Conservation (phyloP, 2,113 vertebrate species). For the Bombycilla garrulus region DNA sequence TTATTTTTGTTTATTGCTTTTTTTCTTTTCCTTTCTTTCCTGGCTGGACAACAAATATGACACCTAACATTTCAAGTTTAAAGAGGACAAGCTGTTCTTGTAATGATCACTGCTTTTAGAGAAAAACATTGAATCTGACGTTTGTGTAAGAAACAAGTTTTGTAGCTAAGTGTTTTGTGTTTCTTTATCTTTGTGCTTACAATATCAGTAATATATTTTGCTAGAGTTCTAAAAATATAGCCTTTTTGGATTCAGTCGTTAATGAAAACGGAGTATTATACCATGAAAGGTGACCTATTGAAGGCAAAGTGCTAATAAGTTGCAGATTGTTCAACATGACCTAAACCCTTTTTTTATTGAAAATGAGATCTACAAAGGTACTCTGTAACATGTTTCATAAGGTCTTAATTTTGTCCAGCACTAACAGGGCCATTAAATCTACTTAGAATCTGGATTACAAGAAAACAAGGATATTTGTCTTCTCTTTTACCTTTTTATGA, state of each 20-base stretch:
- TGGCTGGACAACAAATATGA: not conserved
- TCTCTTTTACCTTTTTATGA: not conserved
- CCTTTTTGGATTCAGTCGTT: not conserved
- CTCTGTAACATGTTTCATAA: constrained; percentile 59
- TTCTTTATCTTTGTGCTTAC: not conserved
- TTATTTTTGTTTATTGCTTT: not conserved
- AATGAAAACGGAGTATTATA: constrained; percentile 49
- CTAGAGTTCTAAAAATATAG: constrained; percentile 16
- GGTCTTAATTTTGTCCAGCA: constrained; percentile 63
- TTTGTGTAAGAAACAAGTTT: not conserved
- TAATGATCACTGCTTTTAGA: not conserved
- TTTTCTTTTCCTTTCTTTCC: not conserved
- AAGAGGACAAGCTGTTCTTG: not conserved
- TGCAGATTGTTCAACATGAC: constrained; percentile 58
- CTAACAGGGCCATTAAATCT: constrained; percentile 64
- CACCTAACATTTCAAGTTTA: constrained; percentile 1
- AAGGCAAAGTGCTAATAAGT: constrained; percentile 54
- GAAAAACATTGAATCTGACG: not conserved
- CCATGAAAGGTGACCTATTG: constrained; percentile 22
- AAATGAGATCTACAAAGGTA: constrained; percentile 63
- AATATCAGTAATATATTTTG: constrained; percentile 16
- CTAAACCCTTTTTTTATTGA: constrained; percentile 44
- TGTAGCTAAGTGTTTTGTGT: not conserved
- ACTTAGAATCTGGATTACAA: constrained; percentile 61
- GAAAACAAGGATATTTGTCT: constrained; percentile 43